Conservation (phyloP, 2,888 invertebrate species). For the Junonia oenone region DNA sequence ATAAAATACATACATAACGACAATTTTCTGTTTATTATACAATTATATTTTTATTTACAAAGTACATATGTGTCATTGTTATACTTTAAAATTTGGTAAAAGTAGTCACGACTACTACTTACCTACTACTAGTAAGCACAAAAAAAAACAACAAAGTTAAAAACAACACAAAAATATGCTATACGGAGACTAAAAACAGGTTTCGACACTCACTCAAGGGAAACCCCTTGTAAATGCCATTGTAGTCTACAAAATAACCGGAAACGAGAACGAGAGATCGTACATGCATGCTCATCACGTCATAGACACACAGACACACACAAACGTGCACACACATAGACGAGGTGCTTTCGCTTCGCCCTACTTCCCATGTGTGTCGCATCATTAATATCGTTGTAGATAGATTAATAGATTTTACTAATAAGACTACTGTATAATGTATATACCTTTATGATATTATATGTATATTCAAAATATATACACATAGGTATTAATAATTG, state of each 20-base stretch:
- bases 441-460: not conserved
- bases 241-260: not conserved
- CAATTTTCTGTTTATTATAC: too few species aligned
- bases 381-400: slow-evolving; percentile 9
- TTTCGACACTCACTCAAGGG: not conserved
- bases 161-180: not conserved
- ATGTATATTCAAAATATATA: too few species aligned
- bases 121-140: too few species aligned
- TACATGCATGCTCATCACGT: slow-evolving; percentile 17
- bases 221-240: not conserved
- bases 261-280: not conserved
- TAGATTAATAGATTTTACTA: not conserved
- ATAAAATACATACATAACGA: too few species aligned
- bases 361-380: slow-evolving; percentile 53
- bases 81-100: too few species aligned
- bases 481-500: too few species aligned
- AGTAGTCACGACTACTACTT: too few species aligned
- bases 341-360: slow-evolving; percentile 50
- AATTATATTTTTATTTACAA: too few species aligned
- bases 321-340: slow-evolving; percentile 31
- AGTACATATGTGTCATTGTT: too few species aligned
- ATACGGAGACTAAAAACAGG: not conserved
- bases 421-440: not conserved
- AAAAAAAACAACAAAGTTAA: too few species aligned
- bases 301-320: too few species aligned